A percentile compares a stretch with the other conserved stretches of the same genome.
Evolutionary conservation across 2,888 invertebrate genomes (phyloP).

Genomic region (Lasioglossum vierecki): DNA sequence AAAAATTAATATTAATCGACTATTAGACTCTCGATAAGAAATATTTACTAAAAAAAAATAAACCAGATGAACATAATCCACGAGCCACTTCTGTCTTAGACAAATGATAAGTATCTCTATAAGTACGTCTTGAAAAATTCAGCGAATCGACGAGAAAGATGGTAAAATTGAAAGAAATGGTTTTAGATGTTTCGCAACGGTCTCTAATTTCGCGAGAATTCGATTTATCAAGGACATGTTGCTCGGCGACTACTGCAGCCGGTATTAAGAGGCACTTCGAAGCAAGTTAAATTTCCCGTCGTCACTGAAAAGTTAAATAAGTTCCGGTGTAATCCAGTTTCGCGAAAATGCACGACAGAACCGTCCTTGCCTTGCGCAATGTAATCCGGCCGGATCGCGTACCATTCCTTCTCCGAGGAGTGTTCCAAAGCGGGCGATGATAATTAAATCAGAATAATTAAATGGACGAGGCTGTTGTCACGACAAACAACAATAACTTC

Average conservation of each 20-base stretch:
- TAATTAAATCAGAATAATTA: conserved; percentile 53
- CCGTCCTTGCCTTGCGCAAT: conserved; percentile 19
- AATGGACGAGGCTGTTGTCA: conserved; percentile 37
- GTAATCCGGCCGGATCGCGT: conserved; percentile 39
- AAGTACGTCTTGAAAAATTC: background rate
- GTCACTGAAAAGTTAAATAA: conserved; percentile 50
- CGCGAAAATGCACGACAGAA: conserved; percentile 31
- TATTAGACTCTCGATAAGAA: no score
- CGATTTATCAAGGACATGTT: conserved; percentile 8
- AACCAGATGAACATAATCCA: no score
- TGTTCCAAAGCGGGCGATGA: conserved; percentile 37
- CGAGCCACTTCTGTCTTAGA: no score
- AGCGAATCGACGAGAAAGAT: background rate
- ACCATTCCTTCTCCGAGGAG: conserved; percentile 19
- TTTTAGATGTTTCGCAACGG: background rate
- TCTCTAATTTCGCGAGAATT: background rate
- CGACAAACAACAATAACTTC: conserved; percentile 44
- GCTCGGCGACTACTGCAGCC: background rate
- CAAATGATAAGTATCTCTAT: no score
- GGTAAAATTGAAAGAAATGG: background rate
- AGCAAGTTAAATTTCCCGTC: conserved; percentile 43
- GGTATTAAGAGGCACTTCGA: conserved; percentile 16
- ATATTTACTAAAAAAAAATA: no score
- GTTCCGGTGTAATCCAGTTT: conserved; percentile 51
- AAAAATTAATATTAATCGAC: no score